Percentiles rank a stretch among this genome's conserved stretches.
Evolutionary conservation across 2,113 vertebrate species (phyloP).

Genomic region (Ivindomyrus marchei): DNA sequence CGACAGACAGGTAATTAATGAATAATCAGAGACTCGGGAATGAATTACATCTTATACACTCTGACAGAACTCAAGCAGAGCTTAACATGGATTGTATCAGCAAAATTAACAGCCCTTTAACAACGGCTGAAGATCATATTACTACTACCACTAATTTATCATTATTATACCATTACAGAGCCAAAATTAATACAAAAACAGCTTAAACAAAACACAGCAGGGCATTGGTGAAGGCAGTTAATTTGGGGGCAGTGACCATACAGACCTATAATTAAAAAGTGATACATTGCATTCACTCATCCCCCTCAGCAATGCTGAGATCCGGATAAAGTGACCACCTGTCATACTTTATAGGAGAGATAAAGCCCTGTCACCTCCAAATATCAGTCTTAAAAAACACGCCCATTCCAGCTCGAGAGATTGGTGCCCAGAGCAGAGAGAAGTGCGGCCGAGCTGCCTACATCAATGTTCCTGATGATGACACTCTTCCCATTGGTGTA

Average conservation of each 20-base stretch:
- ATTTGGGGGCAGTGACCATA: not conserved
- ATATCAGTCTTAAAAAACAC: not conserved
- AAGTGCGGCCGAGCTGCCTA: constrained; percentile 50
- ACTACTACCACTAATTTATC: not conserved
- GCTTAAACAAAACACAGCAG: not conserved
- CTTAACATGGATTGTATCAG: not conserved
- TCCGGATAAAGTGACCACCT: not conserved
- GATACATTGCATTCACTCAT: not conserved
- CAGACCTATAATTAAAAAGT: not conserved
- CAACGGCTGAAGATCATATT: not conserved
- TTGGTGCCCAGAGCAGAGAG: not conserved
- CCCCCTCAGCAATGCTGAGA: not conserved
- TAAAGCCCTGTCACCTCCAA: not conserved
- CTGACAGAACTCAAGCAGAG: not conserved
- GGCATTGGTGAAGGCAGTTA: not conserved
- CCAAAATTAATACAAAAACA: constrained; percentile 1
- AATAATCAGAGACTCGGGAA: not conserved
- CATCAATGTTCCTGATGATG: constrained; percentile 88
- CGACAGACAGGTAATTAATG: not conserved
- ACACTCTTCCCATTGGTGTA: constrained; percentile 96
- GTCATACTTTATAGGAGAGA: not conserved
- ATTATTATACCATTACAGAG: not conserved
- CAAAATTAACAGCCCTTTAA: not conserved
- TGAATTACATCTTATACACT: not conserved
- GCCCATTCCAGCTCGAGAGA: not conserved